Conservation (phyloP, 37 sponge, comb jelly and placozoan species). For the Lycopodina hypogea region DNA sequence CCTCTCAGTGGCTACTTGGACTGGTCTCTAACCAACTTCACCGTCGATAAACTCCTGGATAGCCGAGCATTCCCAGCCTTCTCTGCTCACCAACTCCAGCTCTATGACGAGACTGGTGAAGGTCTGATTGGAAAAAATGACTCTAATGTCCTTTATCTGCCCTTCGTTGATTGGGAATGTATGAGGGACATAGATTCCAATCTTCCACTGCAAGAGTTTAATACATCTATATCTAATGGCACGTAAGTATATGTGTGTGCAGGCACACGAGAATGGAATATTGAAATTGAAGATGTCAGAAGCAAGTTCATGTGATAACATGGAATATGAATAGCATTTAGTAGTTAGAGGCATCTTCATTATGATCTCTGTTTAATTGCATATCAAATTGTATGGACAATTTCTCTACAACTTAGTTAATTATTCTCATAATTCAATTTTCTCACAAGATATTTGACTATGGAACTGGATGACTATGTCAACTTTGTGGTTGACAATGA, state of each 20-base stretch:
- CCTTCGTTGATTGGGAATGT: slow-evolving; percentile 51
- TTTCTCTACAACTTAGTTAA: no score
- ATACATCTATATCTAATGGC: not conserved
- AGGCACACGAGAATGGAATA: no score
- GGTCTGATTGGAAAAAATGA: not conserved
- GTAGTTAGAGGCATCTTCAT: no score
- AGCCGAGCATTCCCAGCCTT: slow-evolving; percentile 33
- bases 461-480: not conserved
- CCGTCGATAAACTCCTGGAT: slow-evolving; percentile 7
- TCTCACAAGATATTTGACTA: not conserved
- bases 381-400: no score
- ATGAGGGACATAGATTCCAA: not conserved
- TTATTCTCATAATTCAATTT: no score
- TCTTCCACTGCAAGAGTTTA: not conserved
- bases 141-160: slow-evolving; percentile 39
- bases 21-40: slow-evolving; percentile 36
- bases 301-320: no score
- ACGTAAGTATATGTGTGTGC: not conserved
- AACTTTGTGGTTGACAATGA: not conserved
- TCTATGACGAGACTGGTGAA: slow-evolving; percentile 18
- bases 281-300: no score
- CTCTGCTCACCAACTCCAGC: slow-evolving; percentile 12
- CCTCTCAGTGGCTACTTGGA: slow-evolving; percentile 34
- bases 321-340: no score
- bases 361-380: no score